phyloP scores from a whole-genome alignment of 2,888 invertebrate genomes.

The Pyrgus malvae region DNA sequence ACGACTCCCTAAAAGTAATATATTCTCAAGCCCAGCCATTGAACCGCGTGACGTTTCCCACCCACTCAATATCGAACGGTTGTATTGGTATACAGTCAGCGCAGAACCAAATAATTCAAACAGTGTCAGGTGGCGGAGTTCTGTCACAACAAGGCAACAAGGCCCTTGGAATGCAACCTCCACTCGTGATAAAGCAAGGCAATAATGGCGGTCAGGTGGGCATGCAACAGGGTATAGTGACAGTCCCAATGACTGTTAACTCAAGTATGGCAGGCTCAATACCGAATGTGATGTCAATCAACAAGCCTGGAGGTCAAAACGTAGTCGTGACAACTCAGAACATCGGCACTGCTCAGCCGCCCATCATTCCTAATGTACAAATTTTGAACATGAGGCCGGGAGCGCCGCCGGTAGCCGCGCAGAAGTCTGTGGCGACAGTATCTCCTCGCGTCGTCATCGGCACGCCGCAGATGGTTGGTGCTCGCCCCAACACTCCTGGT shows the following conservation, averaged over 20 bases:
- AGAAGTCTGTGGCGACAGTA: conserved; percentile 89
- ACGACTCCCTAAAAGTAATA: conserved; percentile 80
- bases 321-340: conserved; percentile 82
- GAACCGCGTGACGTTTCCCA: conserved; percentile 48
- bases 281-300: conserved; percentile 84
- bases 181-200: conserved; percentile 72
- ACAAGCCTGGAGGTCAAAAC: conserved; percentile 80
- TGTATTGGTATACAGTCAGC: conserved; percentile 83
- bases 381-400: conserved; percentile 92
- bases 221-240: conserved; percentile 82
- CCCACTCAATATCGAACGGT: conserved; percentile 86
- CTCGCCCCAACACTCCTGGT: conserved; percentile 90
- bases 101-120: conserved; percentile 75
- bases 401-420: conserved; percentile 84
- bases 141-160: conserved; percentile 49
- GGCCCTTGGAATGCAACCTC: conserved; percentile 69
- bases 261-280: conserved; percentile 82
- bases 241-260: conserved; percentile 84
- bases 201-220: conserved; percentile 58
- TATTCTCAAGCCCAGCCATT: conserved; percentile 75
- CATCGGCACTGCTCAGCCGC: conserved; percentile 83
- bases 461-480: conserved; percentile 90
- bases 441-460: conserved; percentile 92
- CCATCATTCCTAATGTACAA: conserved; percentile 88
- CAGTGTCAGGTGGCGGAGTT: conserved; percentile 70